Conservation (phyloP, 2,888 invertebrate genomes). For the Tachina lurida region DNA sequence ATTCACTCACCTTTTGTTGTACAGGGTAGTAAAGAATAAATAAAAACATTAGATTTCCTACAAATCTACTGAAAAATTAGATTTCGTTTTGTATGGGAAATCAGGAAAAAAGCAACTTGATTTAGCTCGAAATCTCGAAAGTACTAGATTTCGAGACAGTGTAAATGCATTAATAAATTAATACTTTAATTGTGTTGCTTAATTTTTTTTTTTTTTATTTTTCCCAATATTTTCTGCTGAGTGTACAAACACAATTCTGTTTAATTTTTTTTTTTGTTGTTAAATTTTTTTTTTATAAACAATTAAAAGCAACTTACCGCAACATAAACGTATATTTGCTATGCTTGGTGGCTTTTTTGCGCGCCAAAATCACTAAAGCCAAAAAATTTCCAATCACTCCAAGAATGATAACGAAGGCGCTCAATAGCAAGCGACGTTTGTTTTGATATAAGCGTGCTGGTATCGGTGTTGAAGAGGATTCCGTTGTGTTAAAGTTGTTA, state of each 20-base stretch:
- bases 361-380: conserved; percentile 89
- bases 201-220: neutral
- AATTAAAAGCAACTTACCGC: conserved; percentile 76
- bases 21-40: too few species aligned
- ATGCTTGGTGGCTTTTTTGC: conserved; percentile 89
- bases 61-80: too few species aligned
- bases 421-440: conserved; percentile 73
- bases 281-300: conserved; percentile 5
- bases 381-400: conserved; percentile 90
- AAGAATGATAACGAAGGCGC: conserved; percentile 85
- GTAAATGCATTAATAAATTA: too few species aligned
- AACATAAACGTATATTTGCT: conserved; percentile 90
- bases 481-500: conserved; percentile 41
- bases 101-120: too few species aligned
- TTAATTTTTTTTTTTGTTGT: neutral
- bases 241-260: conserved; percentile 7
- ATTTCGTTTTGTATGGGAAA: too few species aligned
- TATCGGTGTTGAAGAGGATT: conserved; percentile 55
- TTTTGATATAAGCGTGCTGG: conserved; percentile 74
- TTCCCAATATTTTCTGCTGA: conserved; percentile 33
- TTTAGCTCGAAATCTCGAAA: too few species aligned
- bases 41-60: too few species aligned
- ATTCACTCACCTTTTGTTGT: too few species aligned
- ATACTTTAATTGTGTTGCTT: too few species aligned
- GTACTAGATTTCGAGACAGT: too few species aligned